Evolutionary conservation across 2,113 vertebrate species (phyloP), one percentile per base, ranked within the genome.

Genomic region (Piaya cayana): DNA sequence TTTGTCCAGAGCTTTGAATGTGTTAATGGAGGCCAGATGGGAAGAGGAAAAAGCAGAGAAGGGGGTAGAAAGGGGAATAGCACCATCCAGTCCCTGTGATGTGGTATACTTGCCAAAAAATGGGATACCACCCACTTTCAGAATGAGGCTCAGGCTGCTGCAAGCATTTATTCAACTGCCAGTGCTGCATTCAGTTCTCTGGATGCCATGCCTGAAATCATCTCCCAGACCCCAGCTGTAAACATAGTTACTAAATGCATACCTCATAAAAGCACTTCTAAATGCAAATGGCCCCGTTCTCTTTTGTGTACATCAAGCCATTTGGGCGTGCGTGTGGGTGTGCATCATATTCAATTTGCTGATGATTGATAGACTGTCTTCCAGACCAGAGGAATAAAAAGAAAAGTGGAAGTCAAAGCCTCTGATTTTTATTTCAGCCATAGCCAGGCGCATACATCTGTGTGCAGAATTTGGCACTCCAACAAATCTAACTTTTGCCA

Each of bases 371-470:
- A 93, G 90, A 89, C 91, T 86, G 63, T 83, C 86, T 95, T 95
- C 96, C 90, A 93, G 79, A 92, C 90, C 93, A 89, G 78, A 95
- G 82, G 64, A 39, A 93, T 67, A 60, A 71, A 93, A 95, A 84
- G 93, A 94, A 96, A 96, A 93, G 65, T 87, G 86, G 92, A 95
- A 96, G 95, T 97, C 94, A 97, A 96, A 97, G 95, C 92, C 93
- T 95, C 95, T 97, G 95, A 97, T 97, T 97, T 97, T 96, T 90
- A 94, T 97, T 97, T 97, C 96, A 97, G 90, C 25, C 8, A 77
- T 95, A 96, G 96, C 95, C 96, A 97, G 95, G 81, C 94, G 81
- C 53, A 91, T 72, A 72, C 96, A 97, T 97, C 95, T 95, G 94
- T 95, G 94, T 82, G 90, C 75, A 55, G 92, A 82, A 94, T 69